These are phyloP conservation scores for Eonycteris spelaea DNA, from an alignment of 2,113 vertebrate genomes.

Conservation along the genomic window DNA sequence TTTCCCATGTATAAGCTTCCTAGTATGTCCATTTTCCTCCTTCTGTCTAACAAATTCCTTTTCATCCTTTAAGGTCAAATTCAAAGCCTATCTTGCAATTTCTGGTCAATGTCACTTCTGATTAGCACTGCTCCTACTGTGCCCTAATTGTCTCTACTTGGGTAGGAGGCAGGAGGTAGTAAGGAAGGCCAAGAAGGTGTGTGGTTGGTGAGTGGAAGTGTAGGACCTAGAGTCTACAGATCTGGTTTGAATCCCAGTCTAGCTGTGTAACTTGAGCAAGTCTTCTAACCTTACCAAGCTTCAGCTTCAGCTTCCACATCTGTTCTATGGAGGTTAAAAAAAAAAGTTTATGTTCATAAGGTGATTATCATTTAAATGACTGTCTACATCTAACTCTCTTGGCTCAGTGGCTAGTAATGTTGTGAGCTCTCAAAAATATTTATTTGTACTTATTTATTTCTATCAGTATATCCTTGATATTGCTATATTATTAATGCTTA, in stretches of 20 bases:
- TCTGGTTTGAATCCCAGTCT: background rate
- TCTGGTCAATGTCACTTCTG: fast-evolving
- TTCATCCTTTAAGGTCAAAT: background rate
- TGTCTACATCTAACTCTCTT: background rate
- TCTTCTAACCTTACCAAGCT: background rate
- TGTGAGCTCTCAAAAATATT: background rate
- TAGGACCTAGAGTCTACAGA: fast-evolving
- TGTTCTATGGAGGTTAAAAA: background rate
- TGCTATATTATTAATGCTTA: background rate
- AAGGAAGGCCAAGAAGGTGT: background rate
- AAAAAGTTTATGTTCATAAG: background rate
- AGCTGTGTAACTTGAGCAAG: background rate
- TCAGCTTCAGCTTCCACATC: background rate
- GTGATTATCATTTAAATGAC: background rate
- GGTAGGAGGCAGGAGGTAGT: too few species aligned
- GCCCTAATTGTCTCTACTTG: background rate
- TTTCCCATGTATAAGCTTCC: background rate
- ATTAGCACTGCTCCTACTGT: fast-evolving
- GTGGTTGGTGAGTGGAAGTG: too few species aligned
- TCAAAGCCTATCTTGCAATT: background rate
- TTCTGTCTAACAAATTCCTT: background rate
- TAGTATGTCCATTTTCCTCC: background rate
- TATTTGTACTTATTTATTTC: background rate
- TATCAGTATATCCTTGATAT: background rate
- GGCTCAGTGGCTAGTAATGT: background rate